Base-by-base conservation (phyloP, 2,113 vertebrate species). In the Salvelinus sp. region DNA sequence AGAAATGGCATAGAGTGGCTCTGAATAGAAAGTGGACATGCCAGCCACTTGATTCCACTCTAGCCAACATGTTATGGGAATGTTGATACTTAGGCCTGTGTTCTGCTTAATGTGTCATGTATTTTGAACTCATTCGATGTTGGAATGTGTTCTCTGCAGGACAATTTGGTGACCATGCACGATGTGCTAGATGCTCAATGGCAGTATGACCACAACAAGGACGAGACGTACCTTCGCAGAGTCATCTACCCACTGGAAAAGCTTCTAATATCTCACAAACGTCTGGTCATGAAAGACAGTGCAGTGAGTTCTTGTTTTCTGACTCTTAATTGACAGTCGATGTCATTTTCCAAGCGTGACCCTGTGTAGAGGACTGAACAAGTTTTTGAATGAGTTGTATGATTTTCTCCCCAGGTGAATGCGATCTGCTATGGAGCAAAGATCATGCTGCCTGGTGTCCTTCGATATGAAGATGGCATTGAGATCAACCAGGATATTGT, bases 401-500 rank as follows among this genome's bases (percentile, higher is more conserved):
- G 64, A 10, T 28, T 74, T 79, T 12, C 10, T 27, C 44, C 2
- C 38, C 80, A 99, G 98, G 97, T 99, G 44, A 99, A 99, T 47
- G 98, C 98, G 0, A 99, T 99, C 85, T 99, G 98, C 74, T 99
- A 99, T 0, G 98, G 98, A 0, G 98, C 98, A 0, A 99, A 99
- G 88, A 98, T 99, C 82, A 97, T 99, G 96, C 92, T 99, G 20
- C 97, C 98, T 0, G 97, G 98, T 2, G 92, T 99, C 4, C 93
- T 99, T 3, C 84, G 97, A 0, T 99, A 99, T 0, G 97, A 99
- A 74, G 98, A 99, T 0, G 96, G 97, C 62, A 99, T 99, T 3
- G 97, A 99, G 79, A 72, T 99, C n/a, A 96, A 97, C 85, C 96
- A 99, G 88, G 98, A 99, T 85, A 95, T 99, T 0, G 97, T 98